These are phyloP conservation scores for Dasyprocta punctata DNA, from an alignment of 2,113 vertebrate genomes.

Conservation along the genomic window DNA sequence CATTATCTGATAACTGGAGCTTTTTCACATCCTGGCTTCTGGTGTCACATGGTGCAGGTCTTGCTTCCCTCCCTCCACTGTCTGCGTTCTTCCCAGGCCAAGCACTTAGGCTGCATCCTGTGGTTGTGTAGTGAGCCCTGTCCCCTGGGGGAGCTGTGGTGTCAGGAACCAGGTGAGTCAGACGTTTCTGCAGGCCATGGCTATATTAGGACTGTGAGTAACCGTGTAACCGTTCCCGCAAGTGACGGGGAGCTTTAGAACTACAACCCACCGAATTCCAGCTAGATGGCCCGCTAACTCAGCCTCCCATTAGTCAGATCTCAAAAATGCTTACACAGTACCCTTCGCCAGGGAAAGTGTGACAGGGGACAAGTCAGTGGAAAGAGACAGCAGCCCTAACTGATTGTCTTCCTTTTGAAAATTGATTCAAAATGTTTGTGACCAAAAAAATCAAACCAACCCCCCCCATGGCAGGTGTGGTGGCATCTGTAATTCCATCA, in stretches of 20 bases:
- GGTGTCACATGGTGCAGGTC: not conserved
- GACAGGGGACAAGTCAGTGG: not conserved
- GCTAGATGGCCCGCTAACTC: not conserved
- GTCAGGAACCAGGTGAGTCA: not conserved
- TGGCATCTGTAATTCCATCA: not conserved
- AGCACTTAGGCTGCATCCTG: accelerated
- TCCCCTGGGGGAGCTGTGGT: not conserved
- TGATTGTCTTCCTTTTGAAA: not conserved
- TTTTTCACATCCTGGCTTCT: not conserved
- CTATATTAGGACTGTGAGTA: not conserved
- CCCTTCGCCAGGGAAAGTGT: not conserved
- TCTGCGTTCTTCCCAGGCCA: accelerated
- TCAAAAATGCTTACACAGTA: not conserved
- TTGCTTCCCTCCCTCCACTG: not conserved
- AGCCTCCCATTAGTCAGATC: not conserved
- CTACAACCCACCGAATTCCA: not conserved
- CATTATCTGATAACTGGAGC: not conserved
- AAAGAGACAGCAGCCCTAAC: not conserved
- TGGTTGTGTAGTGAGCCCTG: not conserved
- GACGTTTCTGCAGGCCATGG: not conserved
- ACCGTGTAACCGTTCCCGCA: not conserved
- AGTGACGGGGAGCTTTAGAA: not conserved
- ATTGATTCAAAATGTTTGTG: not conserved
- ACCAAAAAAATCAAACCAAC: not conserved
- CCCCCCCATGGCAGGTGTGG: not conserved